A percentile compares a stretch with the other conserved stretches of the same genome.
Conservation (phyloP, 2,113 vertebrate genomes). For the Crotalus helleri region DNA sequence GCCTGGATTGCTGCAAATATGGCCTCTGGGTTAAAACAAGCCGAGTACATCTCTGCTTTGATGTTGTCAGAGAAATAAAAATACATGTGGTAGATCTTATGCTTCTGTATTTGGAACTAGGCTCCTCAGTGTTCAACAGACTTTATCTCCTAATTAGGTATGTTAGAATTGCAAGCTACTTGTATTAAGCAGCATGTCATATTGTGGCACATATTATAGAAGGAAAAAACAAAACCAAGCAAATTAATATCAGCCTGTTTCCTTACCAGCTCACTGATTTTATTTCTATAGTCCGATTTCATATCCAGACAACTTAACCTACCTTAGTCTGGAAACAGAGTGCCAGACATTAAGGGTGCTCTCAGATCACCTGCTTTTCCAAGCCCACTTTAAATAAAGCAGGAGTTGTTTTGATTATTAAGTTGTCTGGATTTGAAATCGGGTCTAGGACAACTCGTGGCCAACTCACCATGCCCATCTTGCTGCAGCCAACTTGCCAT, state of each 20-base stretch:
- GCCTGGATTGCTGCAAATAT: neutral
- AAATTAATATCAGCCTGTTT: neutral
- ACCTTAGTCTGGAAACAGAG: neutral
- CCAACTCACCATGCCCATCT: neutral
- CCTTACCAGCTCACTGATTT: neutral
- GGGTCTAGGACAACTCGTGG: neutral
- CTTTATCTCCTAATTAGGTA: neutral
- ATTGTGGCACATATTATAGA: neutral
- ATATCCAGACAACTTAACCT: neutral
- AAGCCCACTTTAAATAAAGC: neutral
- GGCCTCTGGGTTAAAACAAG: constrained; percentile 12
- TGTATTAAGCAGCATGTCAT: neutral
- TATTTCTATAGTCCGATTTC: neutral
- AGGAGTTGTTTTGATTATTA: neutral
- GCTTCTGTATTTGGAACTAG: neutral
- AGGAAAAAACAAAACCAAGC: neutral
- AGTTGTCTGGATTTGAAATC: neutral
- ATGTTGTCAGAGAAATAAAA: neutral
- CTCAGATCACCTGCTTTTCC: neutral
- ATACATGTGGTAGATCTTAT: neutral
- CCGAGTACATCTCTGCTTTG: neutral
- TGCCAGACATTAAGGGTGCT: neutral
- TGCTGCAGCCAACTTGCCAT: too few species aligned
- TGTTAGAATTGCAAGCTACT: neutral
- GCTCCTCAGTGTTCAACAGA: neutral